A percentile compares a stretch with the other conserved stretches of the same genome.
These are phyloP conservation scores for Aphelinus certus DNA, from an alignment of 1,140 invertebrate genomes.

Conservation along the genomic window DNA sequence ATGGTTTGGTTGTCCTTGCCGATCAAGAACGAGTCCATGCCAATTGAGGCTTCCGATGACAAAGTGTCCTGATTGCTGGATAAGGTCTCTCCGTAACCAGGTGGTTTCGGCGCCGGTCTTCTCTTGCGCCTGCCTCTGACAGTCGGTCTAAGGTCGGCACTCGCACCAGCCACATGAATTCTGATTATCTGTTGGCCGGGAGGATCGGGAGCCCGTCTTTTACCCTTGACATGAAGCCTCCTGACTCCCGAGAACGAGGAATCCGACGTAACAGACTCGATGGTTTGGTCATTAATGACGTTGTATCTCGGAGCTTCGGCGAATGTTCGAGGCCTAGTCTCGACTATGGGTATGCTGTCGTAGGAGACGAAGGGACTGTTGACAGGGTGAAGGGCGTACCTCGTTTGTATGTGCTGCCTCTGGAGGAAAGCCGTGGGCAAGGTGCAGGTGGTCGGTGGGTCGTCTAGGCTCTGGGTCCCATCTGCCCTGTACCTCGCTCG, in stretches of 20 bases:
- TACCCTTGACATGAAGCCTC: slow-evolving; percentile 75
- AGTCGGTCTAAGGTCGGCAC: slow-evolving; percentile 30
- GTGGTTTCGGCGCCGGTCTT: slow-evolving; percentile 71
- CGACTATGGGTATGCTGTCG: slow-evolving; percentile 62
- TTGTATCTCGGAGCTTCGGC: slow-evolving; percentile 6
- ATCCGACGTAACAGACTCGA: neutral
- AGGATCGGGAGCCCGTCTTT: slow-evolving; percentile 76
- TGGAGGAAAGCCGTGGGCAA: slow-evolving; percentile 49
- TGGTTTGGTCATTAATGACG: slow-evolving; percentile 28
- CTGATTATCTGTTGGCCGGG: slow-evolving; percentile 55
- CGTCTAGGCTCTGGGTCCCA: neutral
- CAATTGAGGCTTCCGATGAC: slow-evolving; percentile 27
- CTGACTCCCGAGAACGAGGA: slow-evolving; percentile 47
- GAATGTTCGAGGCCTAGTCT: slow-evolving; percentile 38
- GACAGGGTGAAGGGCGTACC: slow-evolving; percentile 59
- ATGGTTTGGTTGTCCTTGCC: slow-evolving; percentile 43
- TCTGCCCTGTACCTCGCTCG: neutral
- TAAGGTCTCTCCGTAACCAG: slow-evolving; percentile 44
- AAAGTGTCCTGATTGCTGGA: slow-evolving; percentile 35
- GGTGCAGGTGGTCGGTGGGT: slow-evolving; percentile 46
- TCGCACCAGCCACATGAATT: slow-evolving; percentile 43
- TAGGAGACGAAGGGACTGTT: slow-evolving; percentile 64
- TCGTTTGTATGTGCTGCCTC: slow-evolving; percentile 48
- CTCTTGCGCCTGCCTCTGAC: slow-evolving; percentile 40
- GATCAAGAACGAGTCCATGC: slow-evolving; percentile 41